These are phyloP conservation scores for Sarcophaga carnaria DNA, from an alignment of 2,888 invertebrate genomes.

Conservation along the genomic window DNA sequence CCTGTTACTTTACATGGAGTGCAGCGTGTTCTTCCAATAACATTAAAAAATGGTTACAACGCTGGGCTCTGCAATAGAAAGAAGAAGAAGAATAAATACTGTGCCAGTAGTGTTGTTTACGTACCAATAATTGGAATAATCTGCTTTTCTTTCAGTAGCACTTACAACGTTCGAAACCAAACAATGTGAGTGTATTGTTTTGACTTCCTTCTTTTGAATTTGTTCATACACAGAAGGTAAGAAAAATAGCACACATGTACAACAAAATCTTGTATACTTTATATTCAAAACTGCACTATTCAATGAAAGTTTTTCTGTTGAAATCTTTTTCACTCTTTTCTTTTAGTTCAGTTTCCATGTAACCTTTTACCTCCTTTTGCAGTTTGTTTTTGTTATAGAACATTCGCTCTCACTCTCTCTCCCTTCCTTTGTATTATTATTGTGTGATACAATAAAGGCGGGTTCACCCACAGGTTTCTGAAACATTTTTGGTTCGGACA, in stretches of 20 bases:
- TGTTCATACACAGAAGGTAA: neutral
- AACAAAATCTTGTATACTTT: neutral
- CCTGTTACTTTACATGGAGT: no score
- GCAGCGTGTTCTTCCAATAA: no score
- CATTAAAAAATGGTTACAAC: no score
- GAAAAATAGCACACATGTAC: neutral
- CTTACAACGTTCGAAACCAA: neutral
- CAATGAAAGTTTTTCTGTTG: neutral
- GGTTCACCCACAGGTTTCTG: no score
- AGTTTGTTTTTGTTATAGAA: neutral
- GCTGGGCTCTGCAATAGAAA: no score
- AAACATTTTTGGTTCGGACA: no score
- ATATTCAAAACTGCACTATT: no score
- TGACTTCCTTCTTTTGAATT: slow-evolving; percentile 12
- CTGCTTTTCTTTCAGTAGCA: neutral
- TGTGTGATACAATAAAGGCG: slow-evolving; percentile 52
- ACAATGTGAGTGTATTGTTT: slow-evolving; percentile 7
- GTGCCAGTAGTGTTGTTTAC: no score
- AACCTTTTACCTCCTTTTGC: neutral
- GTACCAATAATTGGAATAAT: no score
- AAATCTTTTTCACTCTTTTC: neutral
- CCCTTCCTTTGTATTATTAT: neutral
- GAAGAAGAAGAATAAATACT: no score
- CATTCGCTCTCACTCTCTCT: no score
- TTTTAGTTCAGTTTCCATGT: neutral